Evolutionary conservation across 2,113 vertebrate genomes (phyloP).

Genomic region (Carlito syrichta): DNA sequence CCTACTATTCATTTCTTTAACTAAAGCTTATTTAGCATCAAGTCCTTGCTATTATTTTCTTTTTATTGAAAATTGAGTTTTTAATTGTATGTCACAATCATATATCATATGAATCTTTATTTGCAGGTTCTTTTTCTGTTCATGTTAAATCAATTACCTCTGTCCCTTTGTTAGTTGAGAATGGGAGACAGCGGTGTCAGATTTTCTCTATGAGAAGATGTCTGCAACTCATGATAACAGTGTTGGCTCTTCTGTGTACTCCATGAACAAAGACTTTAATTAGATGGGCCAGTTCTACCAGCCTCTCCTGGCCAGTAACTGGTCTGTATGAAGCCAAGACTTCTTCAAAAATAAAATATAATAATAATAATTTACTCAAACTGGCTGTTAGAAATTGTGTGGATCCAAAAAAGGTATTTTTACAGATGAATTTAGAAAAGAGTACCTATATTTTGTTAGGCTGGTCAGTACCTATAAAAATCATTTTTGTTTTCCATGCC

Average conservation of each 20-base stretch:
- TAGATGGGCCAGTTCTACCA: not conserved
- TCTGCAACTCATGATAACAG: not conserved
- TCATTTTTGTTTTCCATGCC: not conserved
- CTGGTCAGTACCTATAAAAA: not conserved
- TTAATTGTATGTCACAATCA: not conserved
- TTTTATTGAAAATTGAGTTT: conserved; percentile 7
- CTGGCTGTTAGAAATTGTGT: not conserved
- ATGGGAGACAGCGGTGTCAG: not conserved
- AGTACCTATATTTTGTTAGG: not conserved
- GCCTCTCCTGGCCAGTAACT: not conserved
- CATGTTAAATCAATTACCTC: not conserved
- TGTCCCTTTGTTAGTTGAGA: not conserved
- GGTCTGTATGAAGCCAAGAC: not conserved
- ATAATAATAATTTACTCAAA: not conserved
- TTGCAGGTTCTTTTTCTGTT: not conserved
- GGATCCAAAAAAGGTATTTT: not conserved
- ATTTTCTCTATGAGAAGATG: not conserved
- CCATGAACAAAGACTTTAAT: not conserved
- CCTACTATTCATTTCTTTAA: not conserved
- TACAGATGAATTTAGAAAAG: not conserved
- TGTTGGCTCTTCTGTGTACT: not conserved
- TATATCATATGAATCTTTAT: not conserved
- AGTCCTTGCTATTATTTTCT: not conserved
- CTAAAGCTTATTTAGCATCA: conserved; percentile 24
- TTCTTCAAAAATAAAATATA: not conserved